A percentile compares a stretch with the other conserved stretches of the same genome.
Evolutionary conservation across 2,888 invertebrate species (phyloP).

Genomic region (Metacarcinus magister): DNA sequence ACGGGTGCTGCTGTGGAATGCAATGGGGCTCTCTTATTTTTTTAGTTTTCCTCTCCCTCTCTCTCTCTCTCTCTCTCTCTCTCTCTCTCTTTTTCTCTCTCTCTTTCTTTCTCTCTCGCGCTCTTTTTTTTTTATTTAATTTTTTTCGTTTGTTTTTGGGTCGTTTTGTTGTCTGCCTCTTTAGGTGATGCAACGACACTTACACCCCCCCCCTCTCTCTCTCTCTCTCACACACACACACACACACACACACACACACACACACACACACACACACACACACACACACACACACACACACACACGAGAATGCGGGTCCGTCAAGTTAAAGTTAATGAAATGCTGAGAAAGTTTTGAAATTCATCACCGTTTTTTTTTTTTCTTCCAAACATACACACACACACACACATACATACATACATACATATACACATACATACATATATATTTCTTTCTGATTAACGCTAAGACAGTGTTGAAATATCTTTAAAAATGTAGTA

Average conservation of each 20-base stretch:
- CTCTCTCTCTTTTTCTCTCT: constrained; percentile 36
- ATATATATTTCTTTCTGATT: background rate
- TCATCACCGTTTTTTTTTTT: background rate
- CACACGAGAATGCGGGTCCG: background rate
- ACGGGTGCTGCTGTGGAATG: constrained; percentile 31
- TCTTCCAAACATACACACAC: background rate
- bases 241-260: background rate
- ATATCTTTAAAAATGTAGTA: background rate
- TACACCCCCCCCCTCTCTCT: background rate
- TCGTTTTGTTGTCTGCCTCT: background rate
- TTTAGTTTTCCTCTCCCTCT: background rate
- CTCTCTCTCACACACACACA: background rate
- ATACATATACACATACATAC: background rate
- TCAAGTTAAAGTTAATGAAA: too few species aligned
- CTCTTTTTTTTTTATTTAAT: background rate
- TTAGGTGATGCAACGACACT: background rate
- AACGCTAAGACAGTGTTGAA: background rate
- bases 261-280: background rate
- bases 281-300: background rate
- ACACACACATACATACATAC: background rate
- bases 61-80: background rate
- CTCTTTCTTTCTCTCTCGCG: background rate
- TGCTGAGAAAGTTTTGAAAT: background rate
- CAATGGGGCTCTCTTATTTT: background rate
- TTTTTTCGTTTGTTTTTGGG: background rate